These are phyloP conservation scores for Gallinago nigripennis DNA, from an alignment of 2,797 vertebrate species.

Conservation along the genomic window DNA sequence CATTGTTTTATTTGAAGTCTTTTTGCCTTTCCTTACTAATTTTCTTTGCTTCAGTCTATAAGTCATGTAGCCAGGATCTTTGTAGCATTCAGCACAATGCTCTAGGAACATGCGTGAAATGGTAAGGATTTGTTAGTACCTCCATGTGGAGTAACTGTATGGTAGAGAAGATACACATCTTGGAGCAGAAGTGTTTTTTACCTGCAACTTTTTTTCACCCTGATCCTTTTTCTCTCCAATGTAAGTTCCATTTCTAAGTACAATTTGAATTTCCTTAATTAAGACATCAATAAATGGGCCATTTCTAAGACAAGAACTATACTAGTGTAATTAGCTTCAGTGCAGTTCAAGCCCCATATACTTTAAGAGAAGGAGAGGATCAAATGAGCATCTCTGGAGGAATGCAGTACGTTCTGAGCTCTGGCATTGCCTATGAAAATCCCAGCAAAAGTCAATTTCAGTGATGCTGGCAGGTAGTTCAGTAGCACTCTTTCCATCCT, in stretches of 20 bases:
- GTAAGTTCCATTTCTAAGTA: neutral
- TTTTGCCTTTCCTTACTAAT: neutral
- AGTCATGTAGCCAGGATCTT: neutral
- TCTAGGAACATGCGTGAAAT: neutral
- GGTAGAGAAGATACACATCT: neutral
- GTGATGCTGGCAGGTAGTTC: neutral
- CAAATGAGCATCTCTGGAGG: neutral
- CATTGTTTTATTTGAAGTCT: neutral
- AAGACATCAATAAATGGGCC: neutral
- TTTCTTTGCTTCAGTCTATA: neutral
- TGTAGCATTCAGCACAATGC: neutral
- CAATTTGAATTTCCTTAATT: neutral
- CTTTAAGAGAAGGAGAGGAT: neutral
- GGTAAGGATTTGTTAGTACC: neutral
- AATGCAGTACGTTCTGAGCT: neutral
- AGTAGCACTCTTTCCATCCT: neutral
- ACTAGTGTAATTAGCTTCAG: neutral
- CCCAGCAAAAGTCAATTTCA: neutral
- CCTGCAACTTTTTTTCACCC: neutral
- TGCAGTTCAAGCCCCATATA: neutral
- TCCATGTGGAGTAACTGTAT: neutral
- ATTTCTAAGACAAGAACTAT: neutral
- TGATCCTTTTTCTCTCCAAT: neutral
- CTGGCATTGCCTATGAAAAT: neutral
- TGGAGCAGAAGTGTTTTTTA: neutral